Percentiles rank a stretch among this genome's conserved stretches.
Conservation (phyloP, 2,797 vertebrate genomes). For the Molossus molossus region DNA sequence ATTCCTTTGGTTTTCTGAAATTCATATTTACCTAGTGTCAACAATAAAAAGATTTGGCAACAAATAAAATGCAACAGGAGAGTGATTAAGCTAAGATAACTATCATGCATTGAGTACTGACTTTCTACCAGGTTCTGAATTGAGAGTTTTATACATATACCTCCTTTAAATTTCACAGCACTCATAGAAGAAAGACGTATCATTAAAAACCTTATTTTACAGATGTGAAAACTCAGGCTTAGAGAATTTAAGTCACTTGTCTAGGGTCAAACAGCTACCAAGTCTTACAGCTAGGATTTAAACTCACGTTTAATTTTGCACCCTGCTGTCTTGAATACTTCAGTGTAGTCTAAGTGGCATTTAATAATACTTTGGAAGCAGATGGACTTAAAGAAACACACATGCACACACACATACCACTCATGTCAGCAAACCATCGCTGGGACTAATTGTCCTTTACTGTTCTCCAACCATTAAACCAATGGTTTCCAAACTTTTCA, state of each 20-base stretch:
- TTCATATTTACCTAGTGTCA: constrained; percentile 5
- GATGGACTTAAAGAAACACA: not conserved
- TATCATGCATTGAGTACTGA: not conserved
- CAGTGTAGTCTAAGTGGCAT: not conserved
- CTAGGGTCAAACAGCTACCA: not conserved
- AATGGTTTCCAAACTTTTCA: not conserved
- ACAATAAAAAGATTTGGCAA: not conserved
- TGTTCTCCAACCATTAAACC: constrained; percentile 5
- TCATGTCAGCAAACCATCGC: constrained; percentile 34
- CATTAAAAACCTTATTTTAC: constrained; percentile 28
- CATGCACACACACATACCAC: not conserved
- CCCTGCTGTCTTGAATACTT: not conserved
- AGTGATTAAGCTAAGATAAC: not conserved
- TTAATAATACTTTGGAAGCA: constrained; percentile 20
- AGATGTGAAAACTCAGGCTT: not conserved
- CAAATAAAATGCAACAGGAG: not conserved
- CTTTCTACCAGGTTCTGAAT: not conserved
- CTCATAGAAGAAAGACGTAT: not conserved
- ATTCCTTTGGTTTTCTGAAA: constrained; percentile 39
- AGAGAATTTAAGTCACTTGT: not conserved
- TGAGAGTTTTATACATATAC: not conserved
- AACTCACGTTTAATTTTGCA: constrained; percentile 24
- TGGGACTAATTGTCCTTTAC: not conserved
- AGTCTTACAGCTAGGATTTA: not conserved
- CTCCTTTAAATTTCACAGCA: constrained; percentile 7